Percentiles rank a stretch among this genome's conserved stretches.
phyloP scores from a whole-genome alignment of 2,113 vertebrate species.

The Elephas maximus region DNA sequence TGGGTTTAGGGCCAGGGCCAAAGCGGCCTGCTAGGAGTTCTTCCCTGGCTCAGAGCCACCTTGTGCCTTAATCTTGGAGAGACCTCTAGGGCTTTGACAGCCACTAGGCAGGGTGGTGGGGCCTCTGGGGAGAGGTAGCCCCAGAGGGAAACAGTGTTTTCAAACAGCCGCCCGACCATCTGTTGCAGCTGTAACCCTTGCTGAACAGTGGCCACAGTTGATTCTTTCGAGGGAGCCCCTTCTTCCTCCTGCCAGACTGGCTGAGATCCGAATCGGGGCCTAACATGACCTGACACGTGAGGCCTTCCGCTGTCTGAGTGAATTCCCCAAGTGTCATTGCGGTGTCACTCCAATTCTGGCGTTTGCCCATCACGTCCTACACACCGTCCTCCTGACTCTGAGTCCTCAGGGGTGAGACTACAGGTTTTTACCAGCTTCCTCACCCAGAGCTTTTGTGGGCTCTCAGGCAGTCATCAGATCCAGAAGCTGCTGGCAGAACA shows the following conservation, averaged over 20 bases:
- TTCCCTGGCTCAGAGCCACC: background rate
- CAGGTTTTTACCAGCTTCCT: background rate
- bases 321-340: background rate
- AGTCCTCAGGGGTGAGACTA: background rate
- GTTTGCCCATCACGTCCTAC: background rate
- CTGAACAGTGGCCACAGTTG: background rate
- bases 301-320: background rate
- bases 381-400: background rate
- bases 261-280: background rate
- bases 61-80: background rate
- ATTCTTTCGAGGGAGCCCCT: background rate
- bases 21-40: background rate
- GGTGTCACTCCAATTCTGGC: background rate
- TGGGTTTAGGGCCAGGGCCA: background rate
- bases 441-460: background rate
- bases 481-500: background rate
- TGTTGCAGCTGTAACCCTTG: rapidly evolving
- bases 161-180: background rate
- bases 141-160: background rate
- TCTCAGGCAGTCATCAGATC: background rate
- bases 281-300: background rate
- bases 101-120: background rate
- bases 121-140: background rate
- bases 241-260: background rate
- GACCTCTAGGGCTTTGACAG: background rate